Evolutionary conservation across 2,113 vertebrate species (phyloP).

Genomic region (Oncorhynchus gorbuscha): DNA sequence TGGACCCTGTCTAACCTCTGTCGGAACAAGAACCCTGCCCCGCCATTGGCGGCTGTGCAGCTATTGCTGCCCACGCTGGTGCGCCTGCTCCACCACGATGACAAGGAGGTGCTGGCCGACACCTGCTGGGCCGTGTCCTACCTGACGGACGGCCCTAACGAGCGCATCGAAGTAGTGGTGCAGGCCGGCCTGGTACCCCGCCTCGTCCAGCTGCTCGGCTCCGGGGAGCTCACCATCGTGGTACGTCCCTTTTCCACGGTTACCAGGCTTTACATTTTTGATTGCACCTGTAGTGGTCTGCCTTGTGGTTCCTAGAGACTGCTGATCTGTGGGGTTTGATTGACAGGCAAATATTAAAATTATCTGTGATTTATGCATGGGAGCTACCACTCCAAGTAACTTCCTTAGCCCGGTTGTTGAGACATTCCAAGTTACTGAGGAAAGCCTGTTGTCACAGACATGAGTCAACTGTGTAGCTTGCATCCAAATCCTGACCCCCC

Average conservation of each 20-base stretch:
- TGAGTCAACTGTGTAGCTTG: neutral
- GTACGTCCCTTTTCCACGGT: constrained; percentile 58
- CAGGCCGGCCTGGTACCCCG: constrained; percentile 83
- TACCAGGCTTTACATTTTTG: neutral
- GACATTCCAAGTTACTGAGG: too few species aligned
- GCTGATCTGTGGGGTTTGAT: neutral
- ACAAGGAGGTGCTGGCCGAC: constrained; percentile 84
- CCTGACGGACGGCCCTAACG: constrained; percentile 88
- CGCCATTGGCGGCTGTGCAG: constrained; percentile 80
- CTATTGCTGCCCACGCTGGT: constrained; percentile 84
- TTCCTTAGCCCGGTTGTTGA: too few species aligned
- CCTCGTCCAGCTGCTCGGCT: constrained; percentile 83
- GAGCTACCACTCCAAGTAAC: too few species aligned
- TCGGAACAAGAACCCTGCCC: constrained; percentile 89
- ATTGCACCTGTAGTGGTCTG: too few species aligned
- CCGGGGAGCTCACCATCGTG: constrained; percentile 81
- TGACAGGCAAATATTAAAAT: too few species aligned
- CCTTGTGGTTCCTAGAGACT: neutral
- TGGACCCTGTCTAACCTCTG: constrained; percentile 94
- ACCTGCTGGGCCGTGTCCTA: constrained; percentile 91
- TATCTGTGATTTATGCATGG: too few species aligned
- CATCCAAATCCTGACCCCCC: neutral
- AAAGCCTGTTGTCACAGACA: neutral
- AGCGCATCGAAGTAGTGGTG: constrained; percentile 90
- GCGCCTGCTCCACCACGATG: constrained; percentile 79